Evolutionary conservation across 2,888 invertebrate species (phyloP), one percentile per base, ranked within the genome.

Genomic region (Pimpla rufipes): DNA sequence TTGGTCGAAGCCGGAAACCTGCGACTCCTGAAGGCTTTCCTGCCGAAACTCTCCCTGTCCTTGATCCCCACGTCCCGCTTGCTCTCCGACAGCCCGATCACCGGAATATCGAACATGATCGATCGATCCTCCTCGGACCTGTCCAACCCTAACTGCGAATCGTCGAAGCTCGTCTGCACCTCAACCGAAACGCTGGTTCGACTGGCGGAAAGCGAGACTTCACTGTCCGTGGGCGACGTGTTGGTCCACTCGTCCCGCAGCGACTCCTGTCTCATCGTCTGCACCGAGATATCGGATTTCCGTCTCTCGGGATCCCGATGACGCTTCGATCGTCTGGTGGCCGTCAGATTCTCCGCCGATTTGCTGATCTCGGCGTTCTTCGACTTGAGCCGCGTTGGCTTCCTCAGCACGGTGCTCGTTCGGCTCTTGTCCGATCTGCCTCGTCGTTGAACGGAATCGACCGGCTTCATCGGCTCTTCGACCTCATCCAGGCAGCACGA

Each of bases 91-190:
- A 88, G 59, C 4, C 87, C 88, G 4, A 87, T 62, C 4, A 85
- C 74, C 81, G 75, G 85, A 70, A 64, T 70, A 59, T 77, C 77
- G 35, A 80, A 83, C 42, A 45, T 59, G 6, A 35, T 16, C 11
- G 67, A 50, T 85, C 86, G 59, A 75, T 18, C 47, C 83, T 87
- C 11, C 62, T 55, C 47, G 78, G 11, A 50, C 67, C 13, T 85
- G 86, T 21, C 85, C 75, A 35, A 87, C 80, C 6, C 40, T 8
- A 70, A 21, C 40, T 87, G 85, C 64, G 87, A 59, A n/a, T 76
- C 79, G 16, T 92, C 91, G 67, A 93, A 90, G 77, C 90, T 92
- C 18, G 93, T 93, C 84, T 93, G 93, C 40, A 93, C 91, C 62
- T 92, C 84, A 3, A 92, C 92, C 8, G 92, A 93, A 21, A 92